Evolutionary conservation across 2,888 invertebrate species (phyloP).

Genomic region (Esperia sulphurella): DNA sequence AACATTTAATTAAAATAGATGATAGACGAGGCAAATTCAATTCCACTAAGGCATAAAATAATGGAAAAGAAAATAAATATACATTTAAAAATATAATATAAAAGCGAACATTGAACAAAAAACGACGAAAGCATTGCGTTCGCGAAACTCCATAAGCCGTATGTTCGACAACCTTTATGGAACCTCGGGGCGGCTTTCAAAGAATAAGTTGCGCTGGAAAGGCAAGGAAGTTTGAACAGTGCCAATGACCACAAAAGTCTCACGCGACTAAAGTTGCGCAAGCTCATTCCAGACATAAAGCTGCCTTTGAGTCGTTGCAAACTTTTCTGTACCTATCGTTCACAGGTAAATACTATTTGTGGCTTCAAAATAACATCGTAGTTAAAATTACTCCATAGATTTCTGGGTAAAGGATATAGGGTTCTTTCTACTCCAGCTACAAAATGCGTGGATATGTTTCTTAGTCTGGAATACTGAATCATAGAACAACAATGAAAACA

Average conservation of each 20-base stretch:
- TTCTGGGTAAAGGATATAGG: too few relatives aligned
- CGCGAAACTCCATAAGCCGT: not conserved
- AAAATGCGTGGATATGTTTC: too few relatives aligned
- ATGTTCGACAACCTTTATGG: constrained; percentile 2
- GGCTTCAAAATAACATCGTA: not conserved
- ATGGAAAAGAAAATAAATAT: not conserved
- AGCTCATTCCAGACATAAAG: not conserved
- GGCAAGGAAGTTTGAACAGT: constrained; percentile 16
- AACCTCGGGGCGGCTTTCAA: not conserved
- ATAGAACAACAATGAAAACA: too few relatives aligned
- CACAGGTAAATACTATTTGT: too few relatives aligned
- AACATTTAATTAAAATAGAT: too few relatives aligned
- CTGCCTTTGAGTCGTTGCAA: not conserved
- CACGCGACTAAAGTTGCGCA: constrained; percentile 11
- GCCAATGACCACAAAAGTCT: constrained; percentile 22
- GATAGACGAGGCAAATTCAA: too few relatives aligned
- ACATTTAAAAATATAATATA: not conserved
- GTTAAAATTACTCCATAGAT: too few relatives aligned
- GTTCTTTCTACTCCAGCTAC: too few relatives aligned
- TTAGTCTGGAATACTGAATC: too few relatives aligned
- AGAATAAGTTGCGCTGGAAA: constrained; percentile 16
- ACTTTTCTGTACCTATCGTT: not conserved
- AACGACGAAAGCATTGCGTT: constrained; percentile 1
- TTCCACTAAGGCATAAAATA: too few relatives aligned
- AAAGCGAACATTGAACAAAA: not conserved